Conservation (phyloP, 2,797 vertebrate genomes). For the Poecilia velifera region DNA sequence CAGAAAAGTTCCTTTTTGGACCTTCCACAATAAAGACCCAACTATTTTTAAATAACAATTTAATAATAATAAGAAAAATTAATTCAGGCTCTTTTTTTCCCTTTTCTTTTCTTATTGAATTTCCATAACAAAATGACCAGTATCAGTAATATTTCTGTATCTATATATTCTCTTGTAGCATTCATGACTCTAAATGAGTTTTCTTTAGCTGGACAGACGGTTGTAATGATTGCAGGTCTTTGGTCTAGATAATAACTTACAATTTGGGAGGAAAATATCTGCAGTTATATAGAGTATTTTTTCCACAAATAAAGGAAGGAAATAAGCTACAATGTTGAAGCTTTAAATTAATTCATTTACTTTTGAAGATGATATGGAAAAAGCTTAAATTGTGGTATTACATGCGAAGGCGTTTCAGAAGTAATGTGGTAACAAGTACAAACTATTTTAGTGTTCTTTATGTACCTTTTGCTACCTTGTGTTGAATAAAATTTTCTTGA, state of each 20-base stretch:
- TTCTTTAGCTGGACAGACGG: background rate
- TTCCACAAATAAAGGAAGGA: background rate
- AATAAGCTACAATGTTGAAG: background rate
- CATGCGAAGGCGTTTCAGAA: background rate
- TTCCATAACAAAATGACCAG: background rate
- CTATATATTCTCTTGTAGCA: background rate
- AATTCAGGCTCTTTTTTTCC: background rate
- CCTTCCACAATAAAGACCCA: background rate
- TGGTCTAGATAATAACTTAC: background rate
- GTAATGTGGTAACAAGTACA: background rate
- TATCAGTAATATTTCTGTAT: background rate
- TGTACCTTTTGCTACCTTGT: background rate
- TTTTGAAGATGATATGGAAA: background rate
- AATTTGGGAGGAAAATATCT: background rate
- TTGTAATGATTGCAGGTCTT: background rate
- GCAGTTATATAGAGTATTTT: background rate
- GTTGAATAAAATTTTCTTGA: background rate
- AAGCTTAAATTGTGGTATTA: background rate
- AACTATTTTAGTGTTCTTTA: background rate
- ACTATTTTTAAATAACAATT: background rate
- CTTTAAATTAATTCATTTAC: background rate
- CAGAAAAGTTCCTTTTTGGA: background rate
- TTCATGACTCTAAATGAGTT: background rate
- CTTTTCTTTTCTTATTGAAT: too few relatives aligned
- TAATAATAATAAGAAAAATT: background rate